Base-by-base conservation (phyloP, 2,113 vertebrate species). In the Apistogramma diplotaenia region DNA sequence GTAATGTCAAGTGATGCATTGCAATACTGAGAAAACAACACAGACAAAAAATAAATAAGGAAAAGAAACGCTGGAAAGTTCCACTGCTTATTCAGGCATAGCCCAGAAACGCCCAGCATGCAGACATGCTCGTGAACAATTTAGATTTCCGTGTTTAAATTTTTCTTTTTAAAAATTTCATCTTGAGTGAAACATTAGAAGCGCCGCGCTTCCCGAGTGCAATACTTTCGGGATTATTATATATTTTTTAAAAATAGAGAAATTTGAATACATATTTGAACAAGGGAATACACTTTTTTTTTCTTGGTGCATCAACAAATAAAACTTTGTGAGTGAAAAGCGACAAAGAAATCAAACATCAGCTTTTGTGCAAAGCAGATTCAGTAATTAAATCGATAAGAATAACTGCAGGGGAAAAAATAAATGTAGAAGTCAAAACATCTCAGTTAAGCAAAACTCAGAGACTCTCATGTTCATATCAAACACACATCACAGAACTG, bases 1-100 rank as follows among this genome's bases (percentile, higher is more conserved):
- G 95, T 96, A 96, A 96, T 95, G 95, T 96, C 94, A 96, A 96
- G 96, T 96, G 94, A 92, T 96, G 95, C 92, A 92, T 96, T 95
- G 95, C 95, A 94, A 95, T 94, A 94, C 94, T 92, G 95, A 95
- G 95, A 95, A 96, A 96, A 95, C 94, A 79, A 95, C 95, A 93
- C 92, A 93, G 95, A 95, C 92, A 93, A 94, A 95, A 94, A 95
- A 94, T 93, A 94, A 95, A 94, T 93, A 95, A 93, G 74, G 85
- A 85, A 90, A 89, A 93, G 91, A 94, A 94, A 94, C 75, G 85
- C 85, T 89, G 90, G 93, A 94, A 95, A 93, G 93, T 94, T 95
- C 86, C 90, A 94, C 74, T 75, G 85, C 90, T 93, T 93, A 87
- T 95, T 92, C 85, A 90, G 85, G 84, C 87, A 85, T 82, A 83